These are phyloP conservation scores for Cepaea hortensis DNA, from an alignment of 2,888 invertebrate genomes.

Conservation along the genomic window DNA sequence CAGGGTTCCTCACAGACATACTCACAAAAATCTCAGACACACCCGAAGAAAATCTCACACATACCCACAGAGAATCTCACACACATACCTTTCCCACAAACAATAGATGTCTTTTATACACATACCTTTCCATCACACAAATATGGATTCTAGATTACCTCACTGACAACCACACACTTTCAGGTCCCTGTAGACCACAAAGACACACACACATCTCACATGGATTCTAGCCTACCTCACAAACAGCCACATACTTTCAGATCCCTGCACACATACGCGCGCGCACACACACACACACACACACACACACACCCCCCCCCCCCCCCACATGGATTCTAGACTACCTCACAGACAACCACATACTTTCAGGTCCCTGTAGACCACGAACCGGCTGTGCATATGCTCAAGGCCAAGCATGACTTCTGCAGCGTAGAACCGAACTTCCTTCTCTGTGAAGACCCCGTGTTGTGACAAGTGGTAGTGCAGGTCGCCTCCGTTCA, in stretches of 20 bases:
- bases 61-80: too few relatives aligned
- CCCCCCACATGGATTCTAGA: background rate
- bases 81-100: too few relatives aligned
- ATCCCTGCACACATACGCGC: background rate
- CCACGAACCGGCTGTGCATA: slow-evolving; percentile 99
- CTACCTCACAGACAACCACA: slow-evolving; percentile 76
- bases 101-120: too few relatives aligned
- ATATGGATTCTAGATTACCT: too few relatives aligned
- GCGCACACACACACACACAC: background rate
- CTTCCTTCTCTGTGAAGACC: slow-evolving; percentile 98
- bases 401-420: slow-evolving; percentile 97
- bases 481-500: slow-evolving; percentile 99
- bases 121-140: too few relatives aligned
- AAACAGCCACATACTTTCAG: background rate
- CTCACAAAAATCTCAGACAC: too few relatives aligned
- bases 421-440: slow-evolving; percentile 99
- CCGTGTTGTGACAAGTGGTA: slow-evolving; percentile 99
- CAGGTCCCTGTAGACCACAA: slow-evolving; percentile 93
- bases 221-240: background rate
- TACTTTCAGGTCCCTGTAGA: slow-evolving; percentile 86
- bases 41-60: too few relatives aligned
- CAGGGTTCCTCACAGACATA: too few relatives aligned
- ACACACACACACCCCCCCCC: too few relatives aligned
- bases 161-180: slow-evolving; percentile 79
- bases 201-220: slow-evolving; percentile 71